phyloP scores from a whole-genome alignment of 2,888 invertebrate species.

The Thera britannica region DNA sequence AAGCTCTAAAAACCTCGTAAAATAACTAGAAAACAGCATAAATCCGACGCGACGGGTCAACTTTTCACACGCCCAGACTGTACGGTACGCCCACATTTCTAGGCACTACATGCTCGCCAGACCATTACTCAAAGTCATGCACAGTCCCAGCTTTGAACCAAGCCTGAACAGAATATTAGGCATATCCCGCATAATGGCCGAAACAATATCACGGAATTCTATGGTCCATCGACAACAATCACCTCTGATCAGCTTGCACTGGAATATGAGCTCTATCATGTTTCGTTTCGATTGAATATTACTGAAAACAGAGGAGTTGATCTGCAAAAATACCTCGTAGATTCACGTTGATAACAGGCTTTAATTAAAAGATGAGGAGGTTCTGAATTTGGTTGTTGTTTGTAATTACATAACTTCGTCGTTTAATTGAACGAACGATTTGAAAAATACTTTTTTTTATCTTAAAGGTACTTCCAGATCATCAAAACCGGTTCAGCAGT shows the following conservation, averaged over 20 bases:
- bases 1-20: slow-evolving; percentile 10
- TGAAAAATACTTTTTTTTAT: no score
- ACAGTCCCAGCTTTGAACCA: slow-evolving; percentile 22
- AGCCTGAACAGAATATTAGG: slow-evolving; percentile 30
- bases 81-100: slow-evolving; percentile 21
- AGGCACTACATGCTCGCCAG: slow-evolving; percentile 16
- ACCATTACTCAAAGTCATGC: slow-evolving; percentile 32
- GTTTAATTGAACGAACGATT: no score
- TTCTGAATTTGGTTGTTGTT: no score
- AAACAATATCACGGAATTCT: slow-evolving; percentile 37
- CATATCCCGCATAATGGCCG: slow-evolving; percentile 41
- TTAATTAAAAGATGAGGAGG: no score
- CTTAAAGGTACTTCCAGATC: no score
- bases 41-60: slow-evolving; percentile 12
- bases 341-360: no score
- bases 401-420: no score
- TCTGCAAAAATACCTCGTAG: not conserved
- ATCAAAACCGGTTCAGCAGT: no score
- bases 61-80: slow-evolving; percentile 17
- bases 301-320: not conserved
- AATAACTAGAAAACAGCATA: not conserved
- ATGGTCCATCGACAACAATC: slow-evolving; percentile 20
- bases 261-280: not conserved
- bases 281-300: not conserved
- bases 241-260: slow-evolving; percentile 9